A percentile compares a stretch with the other conserved stretches of the same genome.
Evolutionary conservation across 2,888 invertebrate species (phyloP).

Genomic region (Apotomis capreana): DNA sequence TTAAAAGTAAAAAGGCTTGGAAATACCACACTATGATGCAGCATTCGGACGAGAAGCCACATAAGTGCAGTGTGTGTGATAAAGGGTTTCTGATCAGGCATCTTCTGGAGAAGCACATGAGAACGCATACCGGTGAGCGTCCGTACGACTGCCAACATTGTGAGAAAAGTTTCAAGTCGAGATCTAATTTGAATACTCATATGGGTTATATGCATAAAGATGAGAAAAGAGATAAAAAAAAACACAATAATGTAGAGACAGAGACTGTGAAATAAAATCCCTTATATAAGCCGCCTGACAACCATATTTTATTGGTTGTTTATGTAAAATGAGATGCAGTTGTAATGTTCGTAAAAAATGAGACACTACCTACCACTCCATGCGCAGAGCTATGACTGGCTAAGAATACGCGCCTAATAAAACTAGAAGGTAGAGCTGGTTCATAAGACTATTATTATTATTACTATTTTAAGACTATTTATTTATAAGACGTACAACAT

Average conservation of each 20-base stretch:
- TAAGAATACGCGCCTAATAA: too few relatives aligned
- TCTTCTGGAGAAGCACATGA: conserved; percentile 15
- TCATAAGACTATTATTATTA: too few relatives aligned
- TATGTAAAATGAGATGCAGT: too few relatives aligned
- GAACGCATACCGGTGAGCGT: conserved; percentile 11
- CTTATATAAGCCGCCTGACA: too few relatives aligned
- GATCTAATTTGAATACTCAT: conserved; percentile 18
- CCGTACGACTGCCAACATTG: conserved; percentile 1
- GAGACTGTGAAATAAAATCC: too few relatives aligned
- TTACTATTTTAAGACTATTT: too few relatives aligned
- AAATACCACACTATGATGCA: conserved; percentile 20
- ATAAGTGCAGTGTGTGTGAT: conserved; percentile 10
- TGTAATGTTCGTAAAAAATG: too few relatives aligned
- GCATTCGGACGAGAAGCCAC: conserved; percentile 17
- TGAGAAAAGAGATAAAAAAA: background rate
- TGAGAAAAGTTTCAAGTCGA: conserved; percentile 17
- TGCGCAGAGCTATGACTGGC: too few relatives aligned
- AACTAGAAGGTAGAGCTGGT: too few relatives aligned
- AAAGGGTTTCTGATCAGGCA: conserved; percentile 13
- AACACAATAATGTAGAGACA: background rate
- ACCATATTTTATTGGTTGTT: too few relatives aligned
- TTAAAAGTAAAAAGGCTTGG: conserved; percentile 24
- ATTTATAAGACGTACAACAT: too few relatives aligned
- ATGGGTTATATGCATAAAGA: conserved; percentile 20
- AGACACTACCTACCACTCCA: too few relatives aligned